Conservation (phyloP, 2,888 invertebrate genomes). For the Ormyrus labotus region DNA sequence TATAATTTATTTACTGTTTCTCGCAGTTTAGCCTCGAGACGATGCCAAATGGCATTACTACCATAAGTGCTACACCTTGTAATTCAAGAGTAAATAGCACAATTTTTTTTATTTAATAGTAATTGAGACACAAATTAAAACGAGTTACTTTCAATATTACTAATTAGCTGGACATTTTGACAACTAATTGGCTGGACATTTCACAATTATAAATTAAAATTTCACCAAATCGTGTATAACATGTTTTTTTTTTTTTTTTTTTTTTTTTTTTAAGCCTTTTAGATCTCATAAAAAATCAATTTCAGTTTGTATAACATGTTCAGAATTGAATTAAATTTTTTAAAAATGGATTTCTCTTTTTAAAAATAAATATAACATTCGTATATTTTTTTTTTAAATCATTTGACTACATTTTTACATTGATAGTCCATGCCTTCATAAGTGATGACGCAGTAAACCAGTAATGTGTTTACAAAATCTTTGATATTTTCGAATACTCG, state of each 20-base stretch:
- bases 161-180: constrained; percentile 17
- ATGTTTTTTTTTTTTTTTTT: too few species aligned
- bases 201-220: constrained; percentile 9
- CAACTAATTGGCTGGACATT: constrained; percentile 19
- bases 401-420: not conserved
- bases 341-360: constrained; percentile 12
- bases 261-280: too few species aligned
- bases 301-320: too few species aligned
- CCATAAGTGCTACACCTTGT: constrained; percentile 43
- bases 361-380: constrained; percentile 3
- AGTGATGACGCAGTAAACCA: constrained; percentile 30
- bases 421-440: constrained; percentile 26
- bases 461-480: constrained; percentile 27
- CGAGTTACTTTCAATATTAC: constrained; percentile 16
- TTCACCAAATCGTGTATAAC: not conserved
- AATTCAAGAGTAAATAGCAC: constrained; percentile 43
- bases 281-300: too few species aligned
- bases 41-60: constrained; percentile 54
- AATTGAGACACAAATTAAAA: constrained; percentile 19
- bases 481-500: constrained; percentile 7
- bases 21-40: constrained; percentile 51
- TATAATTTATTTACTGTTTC: constrained; percentile 56
- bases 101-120: constrained; percentile 30
- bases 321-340: not conserved
- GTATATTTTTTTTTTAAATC: not conserved